A percentile compares a stretch with the other conserved stretches of the same genome.
Evolutionary conservation across 2,113 vertebrate species (phyloP).

Genomic region (Orcinus orca): DNA sequence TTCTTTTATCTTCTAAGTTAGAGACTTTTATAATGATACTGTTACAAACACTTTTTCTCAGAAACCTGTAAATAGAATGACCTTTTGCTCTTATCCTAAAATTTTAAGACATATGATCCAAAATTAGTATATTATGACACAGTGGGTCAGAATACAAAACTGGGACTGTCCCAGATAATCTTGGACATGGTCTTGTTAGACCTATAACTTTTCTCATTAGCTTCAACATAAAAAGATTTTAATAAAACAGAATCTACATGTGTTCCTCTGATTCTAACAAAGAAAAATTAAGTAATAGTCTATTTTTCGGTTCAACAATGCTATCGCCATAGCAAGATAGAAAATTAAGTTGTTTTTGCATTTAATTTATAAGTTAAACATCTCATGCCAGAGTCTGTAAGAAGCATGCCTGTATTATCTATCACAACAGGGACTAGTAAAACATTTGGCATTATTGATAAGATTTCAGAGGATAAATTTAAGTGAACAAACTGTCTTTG

Average conservation of each 20-base stretch:
- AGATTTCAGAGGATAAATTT: constrained; percentile 18
- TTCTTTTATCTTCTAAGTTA: neutral
- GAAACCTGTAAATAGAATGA: neutral
- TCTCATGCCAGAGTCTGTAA: neutral
- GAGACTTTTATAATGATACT: neutral
- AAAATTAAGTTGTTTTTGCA: neutral
- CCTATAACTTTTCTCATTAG: neutral
- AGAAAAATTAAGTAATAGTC: constrained; percentile 12
- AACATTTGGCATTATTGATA: constrained; percentile 40
- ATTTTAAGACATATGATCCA: neutral
- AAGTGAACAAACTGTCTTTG: constrained; percentile 10
- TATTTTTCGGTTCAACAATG: constrained; percentile 12
- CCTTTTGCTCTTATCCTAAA: constrained; percentile 11
- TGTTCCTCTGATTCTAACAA: constrained; percentile 24
- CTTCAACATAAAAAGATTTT: neutral
- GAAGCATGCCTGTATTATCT: neutral
- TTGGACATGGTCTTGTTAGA: neutral
- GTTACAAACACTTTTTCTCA: neutral
- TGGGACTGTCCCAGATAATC: neutral
- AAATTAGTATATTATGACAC: neutral
- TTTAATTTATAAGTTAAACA: constrained; percentile 36
- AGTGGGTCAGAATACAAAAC: neutral
- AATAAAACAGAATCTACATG: neutral
- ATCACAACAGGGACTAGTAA: neutral
- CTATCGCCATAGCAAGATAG: neutral